Base-by-base conservation (phyloP, 2,797 vertebrate species). In the Pipistrellus pipistrellus region DNA sequence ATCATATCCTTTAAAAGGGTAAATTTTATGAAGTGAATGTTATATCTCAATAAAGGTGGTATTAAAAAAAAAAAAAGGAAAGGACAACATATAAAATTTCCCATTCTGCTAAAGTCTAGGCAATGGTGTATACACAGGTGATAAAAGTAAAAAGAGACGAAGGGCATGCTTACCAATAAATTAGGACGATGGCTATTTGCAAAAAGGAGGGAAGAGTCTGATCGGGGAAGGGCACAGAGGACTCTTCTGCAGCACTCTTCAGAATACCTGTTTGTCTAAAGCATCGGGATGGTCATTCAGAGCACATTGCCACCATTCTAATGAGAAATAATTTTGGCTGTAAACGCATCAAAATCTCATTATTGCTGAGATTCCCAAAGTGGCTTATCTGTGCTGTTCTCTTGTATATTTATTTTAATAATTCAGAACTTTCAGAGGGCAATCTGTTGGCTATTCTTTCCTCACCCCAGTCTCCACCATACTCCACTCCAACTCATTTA, bases 11-110 rank as follows among this genome's bases (percentile, higher is more conserved):
- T 69, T 35, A 62, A 76, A 77, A 76, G 32, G 6, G n/a, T 84
- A 53, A 51, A 59, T 84, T 77, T 93, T 84, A 71, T 77, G 68
- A 88, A 83, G n/a, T 83, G 25, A 57, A 88, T 41, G 48, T 84
- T 77, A 17, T 44, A 25, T 78, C 10, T 55, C 55, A 72, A 78
- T 72, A 53, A 78, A 23, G 6, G 13, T 44, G 4, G 55, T 85
- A 35, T n/a, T 1, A 62, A 89, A 71, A 83, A 68, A 66, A 46
- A 66, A 46, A 55, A 41, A 11, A 15, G 3, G 27, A 53, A 38
- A 85, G 23, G 23, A 73, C 55, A 78, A 71, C 25, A 15, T 17
- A 69, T 35, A 77, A 59, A 85, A 38, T 73, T 73, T 94, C 57
- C 38, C 14, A n/a, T 48, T 25, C 10, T 21, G 35, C 55, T 73